These are phyloP conservation scores for Callitettix versicolor DNA, from an alignment of 1,140 invertebrate species.

Conservation along the genomic window DNA sequence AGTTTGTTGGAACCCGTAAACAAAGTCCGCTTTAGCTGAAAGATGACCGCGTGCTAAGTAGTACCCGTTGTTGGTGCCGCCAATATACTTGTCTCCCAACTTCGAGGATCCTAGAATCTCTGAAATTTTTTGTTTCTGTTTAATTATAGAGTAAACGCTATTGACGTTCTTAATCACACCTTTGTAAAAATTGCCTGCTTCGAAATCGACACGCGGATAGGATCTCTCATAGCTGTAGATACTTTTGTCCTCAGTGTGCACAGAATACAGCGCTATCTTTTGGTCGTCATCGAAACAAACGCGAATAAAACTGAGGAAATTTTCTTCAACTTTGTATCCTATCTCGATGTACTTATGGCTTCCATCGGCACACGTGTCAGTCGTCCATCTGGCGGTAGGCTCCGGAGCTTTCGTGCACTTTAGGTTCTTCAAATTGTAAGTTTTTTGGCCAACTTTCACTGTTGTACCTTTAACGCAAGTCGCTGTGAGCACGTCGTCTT, in stretches of 20 bases:
- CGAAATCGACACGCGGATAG: conserved; percentile 15
- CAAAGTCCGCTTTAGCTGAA: conserved; percentile 36
- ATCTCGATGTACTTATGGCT: conserved; percentile 23
- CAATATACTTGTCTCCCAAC: conserved; percentile 18
- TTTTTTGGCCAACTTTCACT: neutral
- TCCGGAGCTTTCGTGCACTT: conserved; percentile 14
- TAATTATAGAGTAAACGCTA: conserved; percentile 21
- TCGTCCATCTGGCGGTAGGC: conserved; percentile 12
- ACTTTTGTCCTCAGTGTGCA: conserved; percentile 10
- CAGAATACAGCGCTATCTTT: conserved; percentile 25
- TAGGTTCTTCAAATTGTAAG: conserved; percentile 12
- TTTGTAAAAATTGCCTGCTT: conserved; percentile 22
- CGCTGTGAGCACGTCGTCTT: neutral
- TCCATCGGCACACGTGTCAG: conserved; percentile 9
- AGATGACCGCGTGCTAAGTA: conserved; percentile 33
- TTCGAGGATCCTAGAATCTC: conserved; percentile 19
- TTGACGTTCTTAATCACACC: conserved; percentile 19
- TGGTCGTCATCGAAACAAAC: conserved; percentile 27
- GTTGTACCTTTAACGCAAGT: conserved; percentile 10
- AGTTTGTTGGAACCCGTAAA: conserved; percentile 33
- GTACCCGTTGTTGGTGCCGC: conserved; percentile 23
- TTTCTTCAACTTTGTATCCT: conserved; percentile 25
- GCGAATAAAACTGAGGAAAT: conserved; percentile 25
- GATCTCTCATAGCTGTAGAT: neutral
- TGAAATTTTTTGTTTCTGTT: conserved; percentile 19